Evolutionary conservation across 2,113 vertebrate genomes (phyloP), one percentile per base, ranked within the genome.

Genomic region (Phaetusa simplex): DNA sequence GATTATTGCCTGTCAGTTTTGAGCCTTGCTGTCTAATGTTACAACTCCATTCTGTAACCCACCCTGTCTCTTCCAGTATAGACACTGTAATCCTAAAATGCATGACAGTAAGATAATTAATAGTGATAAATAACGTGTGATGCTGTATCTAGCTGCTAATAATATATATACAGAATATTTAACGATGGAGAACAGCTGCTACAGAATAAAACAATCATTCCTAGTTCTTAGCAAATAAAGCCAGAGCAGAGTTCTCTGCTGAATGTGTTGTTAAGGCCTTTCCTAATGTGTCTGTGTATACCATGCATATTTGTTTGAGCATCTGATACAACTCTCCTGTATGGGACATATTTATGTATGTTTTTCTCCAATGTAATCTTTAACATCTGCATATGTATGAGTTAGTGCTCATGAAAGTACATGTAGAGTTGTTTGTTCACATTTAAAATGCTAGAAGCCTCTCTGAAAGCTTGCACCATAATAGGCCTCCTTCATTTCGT

Each of bases 21-120:
- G 97, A 97, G 96, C 96, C 89, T 94, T 97, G 96, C 95, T 96
- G 76, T 96, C 88, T 90, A 49, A 87, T 2, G 87, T 86, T 97
- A 8, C 69, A 86, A 91, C 62, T 96, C 86, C 91, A 97, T 95
- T 93, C 55, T 95, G 90, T 96, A 96, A 96, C 40, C 87, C 90
- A 86, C 82, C 86, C 62, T 92, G 85, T 90, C 88, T 96, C 84
- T 96, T 94, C 90, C 66, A 87, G 30, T 83, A 49, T 58, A 95
- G 71, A 88, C 64, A 32, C 62, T 73, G 45, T 93, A 93, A 82
- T 61, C n/a, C 50, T 91, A 70, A 69, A 91, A 59, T 97, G 97
- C 96, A 97, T 97, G 97, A 66, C 21, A 95, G 59, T 93, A 93
- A 74, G 70, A 91, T 91, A 94, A 42, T 80, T 83, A 81, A 40